These are phyloP conservation scores for Gymnothorax javanicus DNA, from an alignment of 2,797 vertebrate species.

Conservation along the genomic window DNA sequence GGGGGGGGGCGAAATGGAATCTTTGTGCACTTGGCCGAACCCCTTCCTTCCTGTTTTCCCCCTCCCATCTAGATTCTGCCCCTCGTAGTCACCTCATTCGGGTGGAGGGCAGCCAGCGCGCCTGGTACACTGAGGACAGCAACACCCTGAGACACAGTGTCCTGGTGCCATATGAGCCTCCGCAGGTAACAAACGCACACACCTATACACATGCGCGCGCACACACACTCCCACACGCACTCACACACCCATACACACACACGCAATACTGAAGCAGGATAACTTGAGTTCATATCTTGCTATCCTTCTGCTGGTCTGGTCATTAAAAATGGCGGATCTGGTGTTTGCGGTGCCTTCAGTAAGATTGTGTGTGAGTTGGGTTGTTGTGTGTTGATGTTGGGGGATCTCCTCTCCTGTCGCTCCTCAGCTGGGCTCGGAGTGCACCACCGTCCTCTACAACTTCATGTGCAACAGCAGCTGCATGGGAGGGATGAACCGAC, in stretches of 20 bases:
- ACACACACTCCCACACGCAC: too few species aligned
- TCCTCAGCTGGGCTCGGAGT: slow-evolving; percentile 66
- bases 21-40: background rate
- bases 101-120: slow-evolving; percentile 68
- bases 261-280: too few species aligned
- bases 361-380: too few species aligned
- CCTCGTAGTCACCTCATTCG: slow-evolving; percentile 72
- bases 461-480: slow-evolving; percentile 81
- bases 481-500: slow-evolving; percentile 77
- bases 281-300: too few species aligned
- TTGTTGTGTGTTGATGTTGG: background rate
- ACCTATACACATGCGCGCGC: background rate
- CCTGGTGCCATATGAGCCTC: slow-evolving; percentile 67
- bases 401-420: background rate
- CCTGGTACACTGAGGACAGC: slow-evolving; percentile 59
- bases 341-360: too few species aligned
- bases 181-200: slow-evolving; percentile 60
- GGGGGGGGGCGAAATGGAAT: background rate
- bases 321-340: too few species aligned
- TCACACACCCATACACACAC: too few species aligned
- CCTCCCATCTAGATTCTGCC: slow-evolving; percentile 52
- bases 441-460: slow-evolving; percentile 69
- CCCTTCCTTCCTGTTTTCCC: background rate
- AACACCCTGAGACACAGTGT: slow-evolving; percentile 71
- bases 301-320: too few species aligned